A percentile compares a stretch with the other conserved stretches of the same genome.
phyloP scores from a whole-genome alignment of 1,140 invertebrate species.

The Paraescarpia echinospica region DNA sequence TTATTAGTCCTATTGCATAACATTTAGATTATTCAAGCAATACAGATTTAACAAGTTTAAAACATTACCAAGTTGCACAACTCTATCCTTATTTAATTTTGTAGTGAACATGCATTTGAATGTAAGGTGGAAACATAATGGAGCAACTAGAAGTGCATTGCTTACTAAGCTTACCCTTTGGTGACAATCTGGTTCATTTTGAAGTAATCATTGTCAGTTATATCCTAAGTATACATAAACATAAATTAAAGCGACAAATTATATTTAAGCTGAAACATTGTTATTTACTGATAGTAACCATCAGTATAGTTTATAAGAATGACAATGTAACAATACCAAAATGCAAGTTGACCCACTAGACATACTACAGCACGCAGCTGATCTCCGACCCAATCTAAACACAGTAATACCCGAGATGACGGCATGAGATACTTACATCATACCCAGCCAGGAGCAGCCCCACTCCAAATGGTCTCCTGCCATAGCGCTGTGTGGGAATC shows the following conservation, averaged over 20 bases:
- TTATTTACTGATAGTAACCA: neutral
- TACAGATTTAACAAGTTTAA: too few relatives aligned
- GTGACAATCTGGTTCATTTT: neutral
- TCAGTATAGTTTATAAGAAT: neutral
- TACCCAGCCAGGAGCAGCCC: slow-evolving; percentile 94
- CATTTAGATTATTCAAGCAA: too few relatives aligned
- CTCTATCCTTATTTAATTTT: too few relatives aligned
- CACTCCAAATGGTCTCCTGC: slow-evolving; percentile 94
- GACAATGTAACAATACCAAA: neutral
- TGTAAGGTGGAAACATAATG: too few relatives aligned
- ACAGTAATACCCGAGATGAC: neutral
- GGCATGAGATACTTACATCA: slow-evolving; percentile 72
- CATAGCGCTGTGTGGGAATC: slow-evolving; percentile 94
- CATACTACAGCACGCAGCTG: neutral
- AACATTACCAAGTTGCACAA: too few relatives aligned
- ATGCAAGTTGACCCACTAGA: neutral
- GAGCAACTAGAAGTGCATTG: too few relatives aligned
- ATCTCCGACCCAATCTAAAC: neutral
- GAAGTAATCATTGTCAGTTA: neutral
- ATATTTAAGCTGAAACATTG: neutral
- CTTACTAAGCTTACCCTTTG: neutral
- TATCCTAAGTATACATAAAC: neutral
- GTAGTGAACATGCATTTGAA: too few relatives aligned
- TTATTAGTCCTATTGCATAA: too few relatives aligned
- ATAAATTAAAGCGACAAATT: too few relatives aligned